Percentiles rank a stretch among this genome's conserved stretches.
These are phyloP conservation scores for Anoura caudifer DNA, from an alignment of 2,113 vertebrate genomes.

Conservation along the genomic window DNA sequence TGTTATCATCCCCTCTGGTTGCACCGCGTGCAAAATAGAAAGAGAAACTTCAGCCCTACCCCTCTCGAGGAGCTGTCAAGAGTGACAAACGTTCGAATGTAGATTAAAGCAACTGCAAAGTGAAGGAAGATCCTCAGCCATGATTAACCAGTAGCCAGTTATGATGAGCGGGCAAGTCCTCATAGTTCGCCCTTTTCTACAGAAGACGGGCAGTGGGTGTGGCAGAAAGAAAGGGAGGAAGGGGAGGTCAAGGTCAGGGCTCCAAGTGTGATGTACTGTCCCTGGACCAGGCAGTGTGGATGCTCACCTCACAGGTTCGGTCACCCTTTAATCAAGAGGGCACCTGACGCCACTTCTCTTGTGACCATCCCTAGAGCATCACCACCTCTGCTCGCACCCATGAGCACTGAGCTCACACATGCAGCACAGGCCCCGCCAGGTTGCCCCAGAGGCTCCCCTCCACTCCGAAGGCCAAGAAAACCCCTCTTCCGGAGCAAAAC, in stretches of 20 bases:
- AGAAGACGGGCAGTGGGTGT: rapidly evolving
- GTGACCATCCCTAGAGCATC: too few species aligned
- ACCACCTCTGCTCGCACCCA: neutral
- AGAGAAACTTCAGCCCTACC: neutral
- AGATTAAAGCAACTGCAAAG: too few species aligned
- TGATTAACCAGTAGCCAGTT: neutral
- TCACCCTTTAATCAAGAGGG: neutral
- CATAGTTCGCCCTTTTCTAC: neutral
- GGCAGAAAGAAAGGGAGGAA: neutral
- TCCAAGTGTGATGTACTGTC: rapidly evolving
- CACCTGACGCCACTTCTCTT: neutral
- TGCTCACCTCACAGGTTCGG: too few species aligned
- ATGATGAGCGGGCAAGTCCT: too few species aligned
- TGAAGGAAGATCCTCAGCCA: neutral
- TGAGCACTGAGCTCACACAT: neutral
- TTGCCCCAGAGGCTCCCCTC: rapidly evolving
- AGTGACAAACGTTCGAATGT: neutral
- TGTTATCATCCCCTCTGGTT: too few species aligned
- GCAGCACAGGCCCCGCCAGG: neutral
- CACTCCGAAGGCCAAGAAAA: neutral
- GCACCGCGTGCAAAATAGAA: neutral
- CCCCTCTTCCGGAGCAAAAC: neutral
- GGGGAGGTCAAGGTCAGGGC: neutral
- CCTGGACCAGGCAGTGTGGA: neutral
- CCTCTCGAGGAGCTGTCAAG: rapidly evolving